Evolutionary conservation across 2,113 vertebrate genomes (phyloP).

Genomic region (Campylomormyrus tamandua): DNA sequence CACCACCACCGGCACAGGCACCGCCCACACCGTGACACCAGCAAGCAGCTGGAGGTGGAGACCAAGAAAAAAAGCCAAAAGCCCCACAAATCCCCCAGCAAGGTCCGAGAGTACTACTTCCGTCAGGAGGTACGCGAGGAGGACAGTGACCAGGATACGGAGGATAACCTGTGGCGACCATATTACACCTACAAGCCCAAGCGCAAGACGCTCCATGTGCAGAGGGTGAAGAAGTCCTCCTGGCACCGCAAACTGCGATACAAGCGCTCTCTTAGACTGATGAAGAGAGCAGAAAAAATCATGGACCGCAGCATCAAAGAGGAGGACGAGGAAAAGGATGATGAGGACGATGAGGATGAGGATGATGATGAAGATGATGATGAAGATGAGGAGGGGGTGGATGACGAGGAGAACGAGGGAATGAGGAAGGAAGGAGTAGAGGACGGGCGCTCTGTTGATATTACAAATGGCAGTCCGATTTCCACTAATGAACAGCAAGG

Average conservation of each 20-base stretch:
- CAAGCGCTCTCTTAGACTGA: slow-evolving; percentile 61
- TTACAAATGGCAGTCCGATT: neutral
- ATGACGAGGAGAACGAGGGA: slow-evolving; percentile 35
- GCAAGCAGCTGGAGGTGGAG: slow-evolving; percentile 43
- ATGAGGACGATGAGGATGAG: slow-evolving; percentile 37
- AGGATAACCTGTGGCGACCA: slow-evolving; percentile 81
- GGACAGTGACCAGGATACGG: slow-evolving; percentile 66
- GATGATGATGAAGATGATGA: slow-evolving; percentile 29
- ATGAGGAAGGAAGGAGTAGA: slow-evolving; percentile 20
- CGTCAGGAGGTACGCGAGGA: slow-evolving; percentile 65
- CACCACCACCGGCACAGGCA: slow-evolving; percentile 60
- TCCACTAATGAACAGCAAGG: slow-evolving; percentile 26
- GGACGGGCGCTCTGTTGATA: slow-evolving; percentile 17
- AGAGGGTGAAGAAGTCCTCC: slow-evolving; percentile 55
- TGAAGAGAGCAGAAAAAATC: slow-evolving; percentile 63
- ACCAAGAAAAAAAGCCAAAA: slow-evolving; percentile 44
- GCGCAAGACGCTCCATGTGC: slow-evolving; percentile 63
- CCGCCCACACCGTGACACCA: slow-evolving; percentile 45
- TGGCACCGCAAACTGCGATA: slow-evolving; percentile 68
- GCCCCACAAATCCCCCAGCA: slow-evolving; percentile 43
- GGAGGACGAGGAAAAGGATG: slow-evolving; percentile 40
- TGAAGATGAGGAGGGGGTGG: slow-evolving; percentile 29
- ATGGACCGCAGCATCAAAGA: slow-evolving; percentile 47
- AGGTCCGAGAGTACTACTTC: slow-evolving; percentile 59
- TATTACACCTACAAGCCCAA: slow-evolving; percentile 89